Conservation (phyloP, 2,888 invertebrate species). For the Heteromurus nitidus region DNA sequence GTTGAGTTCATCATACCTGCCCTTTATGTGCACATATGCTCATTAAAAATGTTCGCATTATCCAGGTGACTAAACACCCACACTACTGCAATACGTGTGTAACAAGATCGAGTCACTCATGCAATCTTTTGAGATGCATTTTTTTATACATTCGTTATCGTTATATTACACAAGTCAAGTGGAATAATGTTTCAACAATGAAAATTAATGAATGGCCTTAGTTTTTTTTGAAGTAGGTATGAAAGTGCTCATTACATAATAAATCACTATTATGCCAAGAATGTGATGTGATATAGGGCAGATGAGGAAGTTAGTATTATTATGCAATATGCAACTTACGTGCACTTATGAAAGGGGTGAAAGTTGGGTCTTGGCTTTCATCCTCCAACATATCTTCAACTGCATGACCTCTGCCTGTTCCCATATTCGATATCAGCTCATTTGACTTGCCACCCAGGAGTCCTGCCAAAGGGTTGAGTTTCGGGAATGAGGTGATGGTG, state of each 20-base stretch:
- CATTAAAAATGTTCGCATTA: no score
- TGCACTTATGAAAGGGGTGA: slow-evolving; percentile 57
- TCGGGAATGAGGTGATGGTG: slow-evolving; percentile 41
- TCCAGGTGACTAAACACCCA: no score
- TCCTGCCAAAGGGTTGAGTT: slow-evolving; percentile 41
- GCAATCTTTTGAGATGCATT: no score
- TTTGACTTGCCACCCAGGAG: slow-evolving; percentile 30
- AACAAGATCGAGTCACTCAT: no score
- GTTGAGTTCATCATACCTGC: no score
- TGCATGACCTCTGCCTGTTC: not conserved
- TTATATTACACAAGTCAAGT: no score
- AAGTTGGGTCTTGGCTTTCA: slow-evolving; percentile 49
- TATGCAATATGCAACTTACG: slow-evolving; percentile 47
- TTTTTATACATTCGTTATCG: no score
- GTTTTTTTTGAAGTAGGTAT: not conserved
- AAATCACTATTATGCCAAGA: not conserved
- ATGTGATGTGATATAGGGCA: no score
- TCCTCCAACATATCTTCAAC: not conserved
- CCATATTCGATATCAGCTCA: not conserved
- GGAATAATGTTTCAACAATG: no score
- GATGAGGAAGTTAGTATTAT: not conserved
- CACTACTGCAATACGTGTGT: no score
- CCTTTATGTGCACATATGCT: no score
- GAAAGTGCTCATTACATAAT: not conserved
- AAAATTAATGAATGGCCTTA: no score